Base-by-base conservation (phyloP, 2,797 vertebrate species). In the Ctenopoma kingsleyae region DNA sequence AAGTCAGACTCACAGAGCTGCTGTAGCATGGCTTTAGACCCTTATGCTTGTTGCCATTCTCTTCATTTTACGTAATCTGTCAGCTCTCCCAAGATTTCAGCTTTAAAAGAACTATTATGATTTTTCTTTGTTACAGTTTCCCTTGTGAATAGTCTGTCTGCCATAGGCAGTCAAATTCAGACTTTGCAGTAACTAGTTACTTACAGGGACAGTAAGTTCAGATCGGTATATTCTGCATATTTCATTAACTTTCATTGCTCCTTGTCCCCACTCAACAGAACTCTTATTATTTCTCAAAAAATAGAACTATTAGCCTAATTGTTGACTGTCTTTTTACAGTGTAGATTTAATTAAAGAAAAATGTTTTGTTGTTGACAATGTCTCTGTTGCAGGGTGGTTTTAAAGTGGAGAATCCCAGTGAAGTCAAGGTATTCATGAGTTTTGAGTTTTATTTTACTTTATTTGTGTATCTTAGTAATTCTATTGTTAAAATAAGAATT, bases 361-460 rank as follows among this genome's bases (percentile, higher is more conserved):
- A 9, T 55, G 17, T 17, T 11, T 55, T 17, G 11, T 49, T 68
- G 4, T 9, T 71, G 17, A 59, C 58, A 8, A 44, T 79, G 23
- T 73, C 17, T 82, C 15, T 89, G 13, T 93, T 93, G 22, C 87
- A 99, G 97, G 97, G 96, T 69, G 95, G 93, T 49, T 94, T 97
- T 40, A 98, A 98, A 92, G 96, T 99, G 88, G 96, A 99, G 92
- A 94, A 94, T 63, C 90, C 95, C 32, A 88, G 81, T 74, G 95
- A 96, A 49, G 94, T 95, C 70, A 97, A 97, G 97, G 97, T 98
- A 95, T 88, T 80, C 7, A 19, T 1, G 4, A 15, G 11, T 27
- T 11, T 25, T 48, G 19, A 35, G 4, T n/a, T 30, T 36, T n/a
- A 27, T 43, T 58, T 47, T 11, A 25, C 25, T 9, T 55, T 19